A percentile compares a stretch with the other conserved stretches of the same genome.
phyloP scores from a whole-genome alignment of 2,113 vertebrate species.

The Cathartes aura region DNA sequence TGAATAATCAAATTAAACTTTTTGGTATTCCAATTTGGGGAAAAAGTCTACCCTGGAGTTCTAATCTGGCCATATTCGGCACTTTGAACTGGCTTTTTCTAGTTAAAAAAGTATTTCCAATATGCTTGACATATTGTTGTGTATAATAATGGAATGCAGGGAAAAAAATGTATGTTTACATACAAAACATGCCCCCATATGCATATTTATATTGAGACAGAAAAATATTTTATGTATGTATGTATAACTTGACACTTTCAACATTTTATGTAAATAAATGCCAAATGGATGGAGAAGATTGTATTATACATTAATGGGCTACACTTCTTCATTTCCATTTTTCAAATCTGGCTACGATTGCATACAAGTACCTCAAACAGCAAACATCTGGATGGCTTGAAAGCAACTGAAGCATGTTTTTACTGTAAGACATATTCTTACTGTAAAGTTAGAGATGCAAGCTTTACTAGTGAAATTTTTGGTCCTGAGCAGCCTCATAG shows the following conservation, averaged over 20 bases:
- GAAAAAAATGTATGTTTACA: neutral
- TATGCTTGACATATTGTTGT: constrained; percentile 20
- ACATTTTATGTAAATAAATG: constrained; percentile 26
- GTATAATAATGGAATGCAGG: neutral
- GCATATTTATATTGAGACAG: constrained; percentile 33
- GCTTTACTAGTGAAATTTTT: neutral
- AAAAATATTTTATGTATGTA: constrained; percentile 3
- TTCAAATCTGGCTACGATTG: constrained; percentile 1
- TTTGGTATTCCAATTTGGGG: neutral
- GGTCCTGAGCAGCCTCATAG: neutral
- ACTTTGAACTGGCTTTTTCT: neutral
- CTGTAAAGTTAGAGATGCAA: neutral
- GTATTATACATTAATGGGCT: neutral
- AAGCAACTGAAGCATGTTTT: neutral
- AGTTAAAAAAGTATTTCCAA: neutral
- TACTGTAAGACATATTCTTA: neutral
- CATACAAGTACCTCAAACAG: neutral
- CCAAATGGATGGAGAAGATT: constrained; percentile 14
- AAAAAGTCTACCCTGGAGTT: neutral
- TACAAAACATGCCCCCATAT: neutral
- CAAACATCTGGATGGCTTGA: constrained; percentile 19
- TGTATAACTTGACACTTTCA: neutral
- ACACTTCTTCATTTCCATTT: neutral
- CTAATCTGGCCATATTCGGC: neutral
- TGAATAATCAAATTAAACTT: neutral